Evolutionary conservation across 2,113 vertebrate species (phyloP), one percentile per base, ranked within the genome.

Genomic region (Zapornia atra): DNA sequence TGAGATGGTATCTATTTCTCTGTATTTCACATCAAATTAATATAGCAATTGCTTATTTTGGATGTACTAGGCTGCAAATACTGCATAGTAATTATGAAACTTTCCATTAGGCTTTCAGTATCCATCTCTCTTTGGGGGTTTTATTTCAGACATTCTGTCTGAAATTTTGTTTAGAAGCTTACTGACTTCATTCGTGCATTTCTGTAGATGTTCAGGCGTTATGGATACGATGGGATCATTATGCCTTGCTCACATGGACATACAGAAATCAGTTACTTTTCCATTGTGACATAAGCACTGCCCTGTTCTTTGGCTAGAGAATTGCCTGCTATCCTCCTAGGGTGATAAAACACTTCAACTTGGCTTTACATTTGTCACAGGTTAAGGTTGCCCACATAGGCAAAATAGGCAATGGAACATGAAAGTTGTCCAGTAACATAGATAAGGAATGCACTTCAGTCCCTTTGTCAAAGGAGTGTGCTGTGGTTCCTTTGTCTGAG

Each of bases 401-500:
- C 36, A n/a, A n/a, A n/a, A n/a, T n/a, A 53, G 54, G 26, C 78
- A 78, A 21, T 31, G 56, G 56, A 66, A 25, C 40, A 54, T 73
- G 50, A 44, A 10, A 12, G 36, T 91, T 84, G 46, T 79, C n/a
- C 36, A 22, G 0, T 42, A 71, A 22, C 17, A 53, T 20, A 63
- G 54, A 42, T 38, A 48, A 72, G 34, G 44, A 69, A 70, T 25
- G 38, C 33, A 26, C 29, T 83, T 77, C 15, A 51, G 78, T 46
- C 69, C 21, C 69, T 68, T 48, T 81, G 42, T 81, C 82, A 50
- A 22, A 44, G 46, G 63, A 87, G 42, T 2, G 1, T 0, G 0
- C 19, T 73, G 9, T 57, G 16, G 60, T 46, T 89, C 69, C 60
- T 91, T 78, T 89, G 59, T 82, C 44, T 48, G 76, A 95, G 48